Percentiles rank a stretch among this genome's conserved stretches.
Evolutionary conservation across 2,797 vertebrate genomes (phyloP).

Genomic region (Helicolenus hilgendorfi): DNA sequence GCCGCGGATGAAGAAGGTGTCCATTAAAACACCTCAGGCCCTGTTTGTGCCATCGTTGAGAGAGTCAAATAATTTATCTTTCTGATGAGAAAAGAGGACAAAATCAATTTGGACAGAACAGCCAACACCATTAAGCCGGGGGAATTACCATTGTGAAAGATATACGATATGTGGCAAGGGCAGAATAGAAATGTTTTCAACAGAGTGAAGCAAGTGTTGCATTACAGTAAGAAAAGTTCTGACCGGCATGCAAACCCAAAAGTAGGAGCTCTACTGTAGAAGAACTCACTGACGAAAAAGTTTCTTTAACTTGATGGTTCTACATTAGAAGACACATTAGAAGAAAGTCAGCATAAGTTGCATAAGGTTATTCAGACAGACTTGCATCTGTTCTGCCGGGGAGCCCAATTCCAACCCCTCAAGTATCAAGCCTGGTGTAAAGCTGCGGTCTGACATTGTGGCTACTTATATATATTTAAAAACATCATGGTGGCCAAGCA

Average conservation of each 20-base stretch:
- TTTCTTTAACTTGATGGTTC: not conserved
- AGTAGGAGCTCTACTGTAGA: not conserved
- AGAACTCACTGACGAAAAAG: not conserved
- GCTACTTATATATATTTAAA: not conserved
- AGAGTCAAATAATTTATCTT: slow-evolving; percentile 82
- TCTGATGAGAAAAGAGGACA: slow-evolving; percentile 54
- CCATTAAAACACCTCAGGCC: slow-evolving; percentile 64
- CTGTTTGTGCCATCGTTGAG: slow-evolving; percentile 53
- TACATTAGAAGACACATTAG: not conserved
- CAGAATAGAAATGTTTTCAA: slow-evolving; percentile 59
- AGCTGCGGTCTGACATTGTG: too few relatives aligned
- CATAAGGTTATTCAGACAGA: not conserved
- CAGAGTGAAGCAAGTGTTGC: not conserved
- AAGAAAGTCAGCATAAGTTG: not conserved
- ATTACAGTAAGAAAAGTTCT: not conserved
- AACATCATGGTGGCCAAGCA: not conserved
- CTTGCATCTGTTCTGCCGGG: too few relatives aligned
- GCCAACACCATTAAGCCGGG: slow-evolving; percentile 40
- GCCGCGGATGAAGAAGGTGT: slow-evolving; percentile 47
- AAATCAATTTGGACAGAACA: slow-evolving; percentile 72
- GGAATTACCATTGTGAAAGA: slow-evolving; percentile 45
- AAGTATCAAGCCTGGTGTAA: too few relatives aligned
- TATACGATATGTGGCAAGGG: slow-evolving; percentile 52
- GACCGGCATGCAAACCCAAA: not conserved
- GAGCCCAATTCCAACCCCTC: too few relatives aligned